Evolutionary conservation across 2,113 vertebrate species (phyloP).

Genomic region (Tichodroma muraria): DNA sequence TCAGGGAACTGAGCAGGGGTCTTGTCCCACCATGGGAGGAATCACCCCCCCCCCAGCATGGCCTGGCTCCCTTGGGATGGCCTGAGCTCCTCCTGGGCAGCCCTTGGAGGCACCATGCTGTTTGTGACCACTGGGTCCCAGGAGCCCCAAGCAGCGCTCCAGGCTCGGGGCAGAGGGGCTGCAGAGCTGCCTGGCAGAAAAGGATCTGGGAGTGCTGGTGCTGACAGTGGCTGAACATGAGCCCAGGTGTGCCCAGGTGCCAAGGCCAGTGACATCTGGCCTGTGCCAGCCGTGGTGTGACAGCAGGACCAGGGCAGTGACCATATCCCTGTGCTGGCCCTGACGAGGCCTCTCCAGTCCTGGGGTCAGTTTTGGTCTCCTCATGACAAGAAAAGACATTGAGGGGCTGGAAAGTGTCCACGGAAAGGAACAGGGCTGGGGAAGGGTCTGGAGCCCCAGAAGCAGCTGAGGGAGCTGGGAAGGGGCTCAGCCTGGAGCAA

Average conservation of each 20-base stretch:
- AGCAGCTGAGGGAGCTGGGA: not conserved
- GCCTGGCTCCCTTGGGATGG: not conserved
- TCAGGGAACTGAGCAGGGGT: not conserved
- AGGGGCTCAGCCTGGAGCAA: not conserved
- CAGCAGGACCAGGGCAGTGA: not conserved
- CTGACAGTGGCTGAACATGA: not conserved
- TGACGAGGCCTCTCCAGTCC: accelerated
- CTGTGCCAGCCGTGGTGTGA: accelerated
- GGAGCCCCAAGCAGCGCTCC: not conserved
- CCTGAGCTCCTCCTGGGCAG: not conserved
- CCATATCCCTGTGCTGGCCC: not conserved
- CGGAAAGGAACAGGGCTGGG: accelerated
- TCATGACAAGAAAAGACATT: accelerated
- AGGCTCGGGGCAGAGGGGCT: not conserved
- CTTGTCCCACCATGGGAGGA: not conserved
- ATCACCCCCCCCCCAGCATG: not conserved
- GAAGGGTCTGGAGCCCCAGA: not conserved
- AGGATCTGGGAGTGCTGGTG: not conserved
- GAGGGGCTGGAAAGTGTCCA: accelerated
- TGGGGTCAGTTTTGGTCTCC: not conserved
- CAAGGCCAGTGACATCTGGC: not conserved
- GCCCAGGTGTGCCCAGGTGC: not conserved
- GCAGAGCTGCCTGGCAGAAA: too few species aligned
- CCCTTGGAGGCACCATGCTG: not conserved
- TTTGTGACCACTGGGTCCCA: not conserved